A percentile compares a stretch with the other conserved stretches of the same genome.
phyloP scores from a whole-genome alignment of 2,113 vertebrate genomes.

The Ammodytes marinus region DNA sequence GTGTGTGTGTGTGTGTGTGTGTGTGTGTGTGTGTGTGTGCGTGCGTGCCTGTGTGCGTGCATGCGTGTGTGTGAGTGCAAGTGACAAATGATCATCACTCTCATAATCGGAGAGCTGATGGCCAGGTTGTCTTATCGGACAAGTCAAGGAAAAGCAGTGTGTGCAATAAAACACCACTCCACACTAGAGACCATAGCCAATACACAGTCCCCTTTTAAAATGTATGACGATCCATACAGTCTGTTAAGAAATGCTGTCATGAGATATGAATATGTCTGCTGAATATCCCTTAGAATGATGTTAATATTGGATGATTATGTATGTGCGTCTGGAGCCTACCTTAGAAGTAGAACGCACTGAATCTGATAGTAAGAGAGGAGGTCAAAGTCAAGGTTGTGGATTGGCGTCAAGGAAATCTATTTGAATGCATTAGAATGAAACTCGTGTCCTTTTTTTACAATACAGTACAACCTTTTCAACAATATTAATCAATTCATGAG shows the following conservation, averaged over 20 bases:
- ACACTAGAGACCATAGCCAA: constrained; percentile 25
- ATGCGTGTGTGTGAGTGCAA: background rate
- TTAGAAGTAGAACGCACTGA: background rate
- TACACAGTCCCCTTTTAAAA: constrained; percentile 4
- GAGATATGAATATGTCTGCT: background rate
- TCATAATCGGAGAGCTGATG: constrained; percentile 20
- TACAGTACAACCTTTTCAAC: no score
- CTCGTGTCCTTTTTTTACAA: background rate
- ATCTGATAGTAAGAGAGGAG: background rate
- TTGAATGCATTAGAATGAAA: background rate
- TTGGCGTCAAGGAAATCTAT: background rate
- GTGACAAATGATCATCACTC: constrained; percentile 24
- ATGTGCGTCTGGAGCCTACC: background rate
- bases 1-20: no score
- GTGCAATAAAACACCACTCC: constrained; percentile 34
- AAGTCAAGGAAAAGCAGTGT: constrained; percentile 41
- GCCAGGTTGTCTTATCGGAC: constrained; percentile 50
- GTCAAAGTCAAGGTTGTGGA: background rate
- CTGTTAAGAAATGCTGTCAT: background rate
- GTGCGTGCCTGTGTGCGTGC: no score
- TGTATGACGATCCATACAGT: background rate
- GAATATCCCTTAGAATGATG: background rate
- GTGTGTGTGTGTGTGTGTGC: background rate
- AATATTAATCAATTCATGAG: no score
- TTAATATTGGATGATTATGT: background rate